A percentile compares a stretch with the other conserved stretches of the same genome.
These are phyloP conservation scores for Stictonetta naevosa DNA, from an alignment of 2,113 vertebrate species.

Conservation along the genomic window DNA sequence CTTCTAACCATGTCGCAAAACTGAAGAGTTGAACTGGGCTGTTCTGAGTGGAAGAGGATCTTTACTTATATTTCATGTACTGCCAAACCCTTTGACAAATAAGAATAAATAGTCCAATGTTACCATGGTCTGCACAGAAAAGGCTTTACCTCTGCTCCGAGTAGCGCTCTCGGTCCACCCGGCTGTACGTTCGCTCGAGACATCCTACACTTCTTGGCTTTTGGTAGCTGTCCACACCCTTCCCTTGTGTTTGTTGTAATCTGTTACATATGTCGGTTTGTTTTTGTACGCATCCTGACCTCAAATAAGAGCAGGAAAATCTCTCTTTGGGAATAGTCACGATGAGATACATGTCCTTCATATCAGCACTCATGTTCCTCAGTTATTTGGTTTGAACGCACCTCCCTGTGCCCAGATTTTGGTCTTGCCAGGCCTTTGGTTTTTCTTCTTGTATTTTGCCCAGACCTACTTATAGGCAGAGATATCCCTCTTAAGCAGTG, in stretches of 20 bases:
- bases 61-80: not conserved
- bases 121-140: not conserved
- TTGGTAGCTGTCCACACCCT: constrained; percentile 58
- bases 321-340: constrained; percentile 24
- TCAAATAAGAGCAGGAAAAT: constrained; percentile 37
- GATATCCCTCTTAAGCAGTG: not conserved
- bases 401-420: not conserved
- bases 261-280: constrained; percentile 51
- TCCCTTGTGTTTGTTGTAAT: constrained; percentile 58
- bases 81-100: not conserved
- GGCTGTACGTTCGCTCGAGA: constrained; percentile 11
- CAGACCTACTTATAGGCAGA: not conserved
- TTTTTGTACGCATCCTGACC: not conserved
- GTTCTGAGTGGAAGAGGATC: not conserved
- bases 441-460: not conserved
- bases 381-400: constrained; percentile 1
- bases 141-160: not conserved
- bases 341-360: constrained; percentile 56
- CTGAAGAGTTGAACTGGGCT: not conserved
- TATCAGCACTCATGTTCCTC: not conserved
- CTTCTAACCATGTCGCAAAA: not conserved
- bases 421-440: not conserved
- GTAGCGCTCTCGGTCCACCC: not conserved
- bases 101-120: not conserved
- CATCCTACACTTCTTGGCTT: constrained; percentile 56